Base-by-base conservation (phyloP, 2,797 vertebrate species). In the Somateria mollissima region DNA sequence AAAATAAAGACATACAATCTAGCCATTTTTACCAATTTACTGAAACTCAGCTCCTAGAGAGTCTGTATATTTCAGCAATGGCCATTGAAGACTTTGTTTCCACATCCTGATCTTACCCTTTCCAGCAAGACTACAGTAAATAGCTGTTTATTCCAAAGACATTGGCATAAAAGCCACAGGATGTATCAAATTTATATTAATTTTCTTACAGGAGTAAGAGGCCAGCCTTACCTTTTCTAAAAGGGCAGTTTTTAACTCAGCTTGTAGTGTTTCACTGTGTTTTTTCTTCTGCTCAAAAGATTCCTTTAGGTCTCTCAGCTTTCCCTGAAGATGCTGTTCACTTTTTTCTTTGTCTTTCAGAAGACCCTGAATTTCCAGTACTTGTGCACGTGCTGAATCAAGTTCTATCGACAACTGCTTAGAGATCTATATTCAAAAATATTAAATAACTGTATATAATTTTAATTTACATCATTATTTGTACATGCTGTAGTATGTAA, bases 291-390 rank as follows among this genome's bases (percentile, higher is more conserved):
- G 98, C 30, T 98, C 98, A 80, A 97, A 98, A 58, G 98, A 98
- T 13, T 98, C 98, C 92, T 98, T 98, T 32, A 98, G 75, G 8
- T 98, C 98, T 96, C 98, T 98, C 71, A 99, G 94, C 94, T 98
- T 98, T 36, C 96, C 96, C 88, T 97, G 98, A 65, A 99, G 97
- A 87, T 98, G 98, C 69, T 98, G 98, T 64, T 98, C 73, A 24
- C 95, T 97, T 34, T 98, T 98, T 95, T 99, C 98, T 86, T 98
- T 99, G 88, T 98, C 98, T 95, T 98, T 98, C 92, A 99, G 96
- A 13, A 92, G 86, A 90, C 97, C 97, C 89, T 98, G 98, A 81
- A 98, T 95, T 96, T 98, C 98, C 28, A 96, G 91, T 54, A 98
- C 94, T 97, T 99, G 98, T 17, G 94, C 96, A 87, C 98, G 98